These are phyloP conservation scores for Vanacampus margaritifer DNA, from an alignment of 2,113 vertebrate genomes.

Conservation along the genomic window DNA sequence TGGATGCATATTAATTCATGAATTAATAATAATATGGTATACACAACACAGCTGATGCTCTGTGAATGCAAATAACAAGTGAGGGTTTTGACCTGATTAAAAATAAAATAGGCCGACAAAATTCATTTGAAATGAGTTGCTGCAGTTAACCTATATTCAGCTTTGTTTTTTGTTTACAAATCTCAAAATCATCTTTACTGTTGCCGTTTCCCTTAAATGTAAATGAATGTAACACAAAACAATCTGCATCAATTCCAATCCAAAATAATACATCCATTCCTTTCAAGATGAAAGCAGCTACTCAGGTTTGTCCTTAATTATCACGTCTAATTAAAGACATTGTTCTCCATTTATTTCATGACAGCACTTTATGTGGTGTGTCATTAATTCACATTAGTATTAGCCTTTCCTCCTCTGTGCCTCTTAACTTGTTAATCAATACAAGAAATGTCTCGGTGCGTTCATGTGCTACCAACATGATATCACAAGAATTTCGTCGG, in stretches of 20 bases:
- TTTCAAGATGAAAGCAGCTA: conserved; percentile 21
- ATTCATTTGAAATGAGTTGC: background rate
- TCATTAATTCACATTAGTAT: conserved; percentile 26
- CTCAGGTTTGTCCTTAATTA: conserved; percentile 11
- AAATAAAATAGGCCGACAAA: background rate
- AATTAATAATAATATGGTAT: too few species aligned
- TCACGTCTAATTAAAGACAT: conserved; percentile 28
- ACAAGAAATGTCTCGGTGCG: background rate
- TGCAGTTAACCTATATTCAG: conserved; percentile 31
- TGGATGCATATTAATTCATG: background rate
- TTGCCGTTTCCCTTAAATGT: background rate
- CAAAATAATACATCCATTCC: conserved; percentile 6
- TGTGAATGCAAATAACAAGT: background rate
- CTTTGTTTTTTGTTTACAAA: background rate
- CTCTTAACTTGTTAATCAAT: conserved; percentile 20
- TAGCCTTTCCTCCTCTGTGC: background rate
- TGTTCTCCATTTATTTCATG: conserved; percentile 29
- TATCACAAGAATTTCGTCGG: background rate
- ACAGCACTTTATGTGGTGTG: conserved; percentile 9
- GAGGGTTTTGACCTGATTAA: background rate
- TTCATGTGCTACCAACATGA: background rate
- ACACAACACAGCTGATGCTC: background rate
- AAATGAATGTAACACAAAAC: background rate
- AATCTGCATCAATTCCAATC: background rate
- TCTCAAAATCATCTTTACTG: background rate